Base-by-base conservation (phyloP, 2,797 vertebrate genomes). In the Mus minutoides region DNA sequence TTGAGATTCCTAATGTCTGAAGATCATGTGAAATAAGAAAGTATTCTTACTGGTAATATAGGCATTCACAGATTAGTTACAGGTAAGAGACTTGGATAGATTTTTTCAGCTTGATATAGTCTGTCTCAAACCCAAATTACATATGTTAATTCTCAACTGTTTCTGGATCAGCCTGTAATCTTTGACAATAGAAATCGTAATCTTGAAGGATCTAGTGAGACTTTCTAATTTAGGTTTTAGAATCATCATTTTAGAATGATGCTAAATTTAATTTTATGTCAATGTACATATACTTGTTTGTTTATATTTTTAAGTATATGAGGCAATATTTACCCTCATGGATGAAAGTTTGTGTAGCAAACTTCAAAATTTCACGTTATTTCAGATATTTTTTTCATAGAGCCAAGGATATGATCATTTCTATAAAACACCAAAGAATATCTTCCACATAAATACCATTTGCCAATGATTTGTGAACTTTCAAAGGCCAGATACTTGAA, bases 181-280 rank as follows among this genome's bases (percentile, higher is more conserved):
- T 64, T 34, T 91, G 22, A 86, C 0, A n/a, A 29, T 22, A 93
- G 24, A 73, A 60, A 49, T 11, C 34, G 17, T 82, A 26, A 54
- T 88, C 87, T 96, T 90, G 19, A 54, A 84, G 43, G 2, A 46
- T 67, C 0, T 37, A 73, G 26, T 62, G 54, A 91, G 22, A 79
- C 82, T 82, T 58, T 64, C 2, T 43, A 60, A 17, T 19, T 13
- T 56, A 82, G 0, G 1, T 31, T 77, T 62, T 85, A 56, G 21
- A 80, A 93, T 80, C n/a, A n/a, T n/a, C n/a, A n/a, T 31, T 77
- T 62, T 85, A 56, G 21, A 80, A 93, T 80, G 14, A 78, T 40
- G 78, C 26, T 16, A 76, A 21, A 90, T 17, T 87, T 76, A 76
- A 69, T 8, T 71, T 84, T 29, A 60, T 75, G 85, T 82, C 11